Percentiles rank a stretch among this genome's conserved stretches.
Evolutionary conservation across 2,797 vertebrate genomes (phyloP).

Genomic region (Sebastes cheni): DNA sequence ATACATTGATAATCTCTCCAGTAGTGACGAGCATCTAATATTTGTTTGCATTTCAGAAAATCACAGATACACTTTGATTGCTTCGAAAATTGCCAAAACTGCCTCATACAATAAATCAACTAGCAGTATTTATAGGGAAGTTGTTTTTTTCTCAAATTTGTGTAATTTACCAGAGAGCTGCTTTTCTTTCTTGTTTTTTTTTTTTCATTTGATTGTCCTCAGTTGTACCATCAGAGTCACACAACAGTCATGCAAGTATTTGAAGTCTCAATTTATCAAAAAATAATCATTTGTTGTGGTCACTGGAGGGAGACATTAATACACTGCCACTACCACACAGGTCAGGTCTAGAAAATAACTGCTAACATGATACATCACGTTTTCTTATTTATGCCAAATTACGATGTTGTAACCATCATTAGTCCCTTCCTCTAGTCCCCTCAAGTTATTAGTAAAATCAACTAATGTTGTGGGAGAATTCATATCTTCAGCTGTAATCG

Average conservation of each 20-base stretch:
- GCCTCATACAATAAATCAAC: constrained; percentile 19
- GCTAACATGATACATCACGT: background rate
- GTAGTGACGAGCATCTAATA: constrained; percentile 38
- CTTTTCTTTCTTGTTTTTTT: background rate
- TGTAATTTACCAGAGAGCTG: constrained; percentile 27
- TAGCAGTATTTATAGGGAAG: constrained; percentile 28
- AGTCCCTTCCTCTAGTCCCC: background rate
- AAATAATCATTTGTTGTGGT: background rate
- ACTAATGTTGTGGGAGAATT: background rate
- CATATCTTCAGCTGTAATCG: background rate
- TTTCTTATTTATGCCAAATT: background rate
- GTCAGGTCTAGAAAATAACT: background rate
- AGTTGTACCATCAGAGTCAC: constrained; percentile 3
- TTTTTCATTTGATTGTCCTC: constrained; percentile 3
- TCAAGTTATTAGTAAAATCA: background rate
- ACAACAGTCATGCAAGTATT: constrained; percentile 2
- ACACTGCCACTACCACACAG: background rate
- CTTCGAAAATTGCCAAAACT: constrained; percentile 30
- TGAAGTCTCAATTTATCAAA: background rate
- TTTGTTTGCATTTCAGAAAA: constrained; percentile 53
- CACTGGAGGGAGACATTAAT: constrained; percentile 1
- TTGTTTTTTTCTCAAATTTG: constrained; percentile 2
- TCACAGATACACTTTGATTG: constrained; percentile 42
- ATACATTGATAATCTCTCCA: constrained; percentile 43
- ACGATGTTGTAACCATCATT: background rate